These are phyloP conservation scores for Serrognathus titanus DNA, from an alignment of 2,888 invertebrate genomes.

Conservation along the genomic window DNA sequence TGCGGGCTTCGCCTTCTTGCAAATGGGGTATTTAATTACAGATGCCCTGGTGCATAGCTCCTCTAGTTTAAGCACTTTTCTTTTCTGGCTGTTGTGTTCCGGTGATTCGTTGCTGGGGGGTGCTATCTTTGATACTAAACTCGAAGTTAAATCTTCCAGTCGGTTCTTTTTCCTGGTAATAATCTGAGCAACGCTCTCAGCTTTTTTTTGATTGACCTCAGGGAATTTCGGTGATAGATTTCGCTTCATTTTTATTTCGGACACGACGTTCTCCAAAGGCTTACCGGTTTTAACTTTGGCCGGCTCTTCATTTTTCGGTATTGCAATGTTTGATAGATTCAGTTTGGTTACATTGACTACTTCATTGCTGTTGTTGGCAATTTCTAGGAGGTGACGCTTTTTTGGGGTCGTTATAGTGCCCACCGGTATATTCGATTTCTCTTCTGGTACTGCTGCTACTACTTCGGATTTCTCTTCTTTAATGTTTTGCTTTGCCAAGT, in stretches of 20 bases:
- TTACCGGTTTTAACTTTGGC: slow-evolving; percentile 34
- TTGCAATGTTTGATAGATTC: not conserved
- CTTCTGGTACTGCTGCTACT: slow-evolving; percentile 30
- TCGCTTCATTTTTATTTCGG: slow-evolving; percentile 44
- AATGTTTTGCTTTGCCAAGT: slow-evolving; percentile 5
- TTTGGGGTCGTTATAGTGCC: slow-evolving; percentile 65
- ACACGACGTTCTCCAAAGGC: slow-evolving; percentile 40
- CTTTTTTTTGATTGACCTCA: slow-evolving; percentile 25
- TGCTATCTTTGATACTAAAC: slow-evolving; percentile 60
- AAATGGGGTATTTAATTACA: slow-evolving; percentile 57
- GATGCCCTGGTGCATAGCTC: slow-evolving; percentile 53
- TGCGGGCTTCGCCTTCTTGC: slow-evolving; percentile 49
- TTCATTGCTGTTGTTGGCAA: slow-evolving; percentile 46
- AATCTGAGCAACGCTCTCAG: slow-evolving; percentile 46
- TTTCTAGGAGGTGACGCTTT: slow-evolving; percentile 68
- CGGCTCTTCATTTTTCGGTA: slow-evolving; percentile 21
- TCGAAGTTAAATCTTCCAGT: slow-evolving; percentile 59
- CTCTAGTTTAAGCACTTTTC: slow-evolving; percentile 49
- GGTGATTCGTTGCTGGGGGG: slow-evolving; percentile 29
- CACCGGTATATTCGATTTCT: slow-evolving; percentile 23
- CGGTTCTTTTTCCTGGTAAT: slow-evolving; percentile 63
- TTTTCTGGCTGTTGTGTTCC: slow-evolving; percentile 53
- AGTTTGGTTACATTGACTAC: slow-evolving; percentile 4
- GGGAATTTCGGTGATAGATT: slow-evolving; percentile 31
- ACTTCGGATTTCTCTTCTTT: not conserved